These are phyloP conservation scores for Gobionotothen gibberifrons DNA, from an alignment of 2,797 vertebrate genomes.

Conservation along the genomic window DNA sequence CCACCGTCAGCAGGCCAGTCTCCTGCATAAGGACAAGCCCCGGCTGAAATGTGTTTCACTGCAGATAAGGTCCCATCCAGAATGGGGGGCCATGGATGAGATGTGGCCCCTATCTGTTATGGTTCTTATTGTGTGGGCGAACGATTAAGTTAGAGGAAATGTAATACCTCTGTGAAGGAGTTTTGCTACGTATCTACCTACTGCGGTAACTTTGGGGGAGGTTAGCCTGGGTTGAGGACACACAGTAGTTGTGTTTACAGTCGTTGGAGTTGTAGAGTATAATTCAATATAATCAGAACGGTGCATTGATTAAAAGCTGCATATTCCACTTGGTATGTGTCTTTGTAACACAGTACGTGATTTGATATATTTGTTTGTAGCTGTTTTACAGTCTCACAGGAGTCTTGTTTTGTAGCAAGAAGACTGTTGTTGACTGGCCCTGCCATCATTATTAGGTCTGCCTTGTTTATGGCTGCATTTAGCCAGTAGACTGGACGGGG, in stretches of 20 bases:
- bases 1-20: constrained; percentile 77
- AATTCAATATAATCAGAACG: constrained; percentile 27
- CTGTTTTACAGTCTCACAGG: constrained; percentile 36
- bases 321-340: constrained; percentile 19
- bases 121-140: constrained; percentile 78
- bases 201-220: constrained; percentile 46
- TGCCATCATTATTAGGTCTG: constrained; percentile 71
- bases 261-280: constrained; percentile 10
- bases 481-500: constrained; percentile 54
- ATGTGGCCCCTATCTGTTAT: constrained; percentile 80
- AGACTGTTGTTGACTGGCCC: constrained; percentile 38
- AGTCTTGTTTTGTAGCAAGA: constrained; percentile 36
- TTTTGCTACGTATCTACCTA: constrained; percentile 59
- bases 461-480: constrained; percentile 74
- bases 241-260: constrained; percentile 24
- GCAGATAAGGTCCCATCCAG: constrained; percentile 83
- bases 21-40: constrained; percentile 55
- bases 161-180: constrained; percentile 76
- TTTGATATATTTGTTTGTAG: constrained; percentile 35
- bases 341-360: constrained; percentile 4
- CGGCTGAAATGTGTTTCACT: constrained; percentile 82
- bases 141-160: constrained; percentile 79
- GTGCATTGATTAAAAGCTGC: constrained; percentile 28
- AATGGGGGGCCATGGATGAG: constrained; percentile 77
- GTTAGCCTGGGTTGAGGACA: constrained; percentile 48